phyloP scores from a whole-genome alignment of 1,140 invertebrate species.

The Tribolium madens region DNA sequence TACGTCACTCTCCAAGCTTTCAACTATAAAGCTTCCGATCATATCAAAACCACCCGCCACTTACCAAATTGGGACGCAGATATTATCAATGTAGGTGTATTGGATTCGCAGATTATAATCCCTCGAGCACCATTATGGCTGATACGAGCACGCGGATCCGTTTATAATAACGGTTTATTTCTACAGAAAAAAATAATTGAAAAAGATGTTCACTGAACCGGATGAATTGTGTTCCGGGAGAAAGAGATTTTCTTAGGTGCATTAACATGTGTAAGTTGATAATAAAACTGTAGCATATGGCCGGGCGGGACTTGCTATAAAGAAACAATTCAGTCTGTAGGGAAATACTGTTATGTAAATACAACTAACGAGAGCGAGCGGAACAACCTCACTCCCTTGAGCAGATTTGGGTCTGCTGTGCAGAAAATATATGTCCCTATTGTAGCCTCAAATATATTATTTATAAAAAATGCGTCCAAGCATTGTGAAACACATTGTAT shows the following conservation, averaged over 20 bases:
- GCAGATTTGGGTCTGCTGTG: slow-evolving; percentile 38
- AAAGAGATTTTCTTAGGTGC: neutral
- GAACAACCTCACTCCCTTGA: slow-evolving; percentile 36
- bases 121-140: slow-evolving; percentile 20
- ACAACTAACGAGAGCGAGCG: slow-evolving; percentile 46
- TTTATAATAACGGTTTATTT: slow-evolving; percentile 13
- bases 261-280: slow-evolving; percentile 45
- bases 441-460: slow-evolving; percentile 39
- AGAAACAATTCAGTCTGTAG: slow-evolving; percentile 46
- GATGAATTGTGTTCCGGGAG: neutral
- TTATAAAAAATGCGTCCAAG: slow-evolving; percentile 26
- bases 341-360: slow-evolving; percentile 50
- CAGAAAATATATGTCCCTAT: slow-evolving; percentile 43
- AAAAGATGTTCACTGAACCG: neutral
- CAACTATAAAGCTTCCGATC: slow-evolving; percentile 44
- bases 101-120: slow-evolving; percentile 33
- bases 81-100: slow-evolving; percentile 43
- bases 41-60: slow-evolving; percentile 42
- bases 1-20: slow-evolving; percentile 36
- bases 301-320: slow-evolving; percentile 14
- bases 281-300: slow-evolving; percentile 42
- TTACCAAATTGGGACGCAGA: slow-evolving; percentile 41
- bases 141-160: neutral
- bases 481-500: neutral
- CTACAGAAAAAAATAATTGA: slow-evolving; percentile 12